phyloP scores from a whole-genome alignment of 2,113 vertebrate species.

The Balaenoptera acutorostrata region DNA sequence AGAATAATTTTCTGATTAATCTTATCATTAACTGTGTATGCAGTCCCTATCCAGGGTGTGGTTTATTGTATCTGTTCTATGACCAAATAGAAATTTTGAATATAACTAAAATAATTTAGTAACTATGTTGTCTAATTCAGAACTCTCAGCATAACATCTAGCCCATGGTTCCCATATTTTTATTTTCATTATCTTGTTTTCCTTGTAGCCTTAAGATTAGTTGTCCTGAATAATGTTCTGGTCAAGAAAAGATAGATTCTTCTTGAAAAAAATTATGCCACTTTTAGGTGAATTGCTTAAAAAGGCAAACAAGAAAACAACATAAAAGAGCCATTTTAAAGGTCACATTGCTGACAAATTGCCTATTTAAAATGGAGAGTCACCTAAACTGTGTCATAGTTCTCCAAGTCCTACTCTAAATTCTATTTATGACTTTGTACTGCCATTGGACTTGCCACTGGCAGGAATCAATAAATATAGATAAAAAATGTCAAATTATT shows the following conservation, averaged over 20 bases:
- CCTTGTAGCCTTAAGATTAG: background rate
- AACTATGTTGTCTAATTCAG: background rate
- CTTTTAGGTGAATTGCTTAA: background rate
- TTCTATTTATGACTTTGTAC: background rate
- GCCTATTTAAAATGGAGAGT: background rate
- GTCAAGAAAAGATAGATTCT: background rate
- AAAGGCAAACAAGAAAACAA: background rate
- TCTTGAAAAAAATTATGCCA: background rate
- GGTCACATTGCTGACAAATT: background rate
- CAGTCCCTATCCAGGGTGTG: accelerated
- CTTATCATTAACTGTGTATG: background rate
- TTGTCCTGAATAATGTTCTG: background rate
- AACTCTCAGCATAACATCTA: background rate
- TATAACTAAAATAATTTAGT: background rate
- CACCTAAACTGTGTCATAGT: background rate
- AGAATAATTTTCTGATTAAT: background rate
- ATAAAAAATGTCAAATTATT: background rate
- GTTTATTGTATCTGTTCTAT: background rate
- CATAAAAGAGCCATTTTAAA: background rate
- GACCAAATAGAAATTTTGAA: background rate
- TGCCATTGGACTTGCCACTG: background rate
- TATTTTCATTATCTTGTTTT: background rate
- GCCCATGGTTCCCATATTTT: background rate
- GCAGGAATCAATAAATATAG: background rate
- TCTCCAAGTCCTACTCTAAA: background rate